Base-by-base conservation (phyloP, 2,888 invertebrate species). In the Cheilosia pagana region DNA sequence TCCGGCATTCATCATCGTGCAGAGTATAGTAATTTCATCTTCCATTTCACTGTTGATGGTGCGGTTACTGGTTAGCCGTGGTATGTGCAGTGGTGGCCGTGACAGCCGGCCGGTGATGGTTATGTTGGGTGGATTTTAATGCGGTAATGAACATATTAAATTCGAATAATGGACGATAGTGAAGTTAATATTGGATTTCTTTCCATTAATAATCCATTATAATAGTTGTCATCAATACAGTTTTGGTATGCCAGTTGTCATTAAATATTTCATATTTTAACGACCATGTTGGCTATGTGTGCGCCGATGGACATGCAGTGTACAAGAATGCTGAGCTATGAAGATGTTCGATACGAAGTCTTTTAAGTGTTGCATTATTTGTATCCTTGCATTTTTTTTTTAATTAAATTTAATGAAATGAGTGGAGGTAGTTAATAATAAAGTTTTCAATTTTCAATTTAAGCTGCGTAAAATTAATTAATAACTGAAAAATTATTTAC, bases 111-210 rank as follows among this genome's bases (percentile, higher is more conserved):
- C 2, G 19, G 53, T 14, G 45, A 14, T 10, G 23, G 53, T 35
- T 19, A 3, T 43, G 3, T 31, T 39, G 50, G 41, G 59, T 50
- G 41, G 50, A 53, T 43, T 68, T 76, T 60, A 68, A 60, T 68
- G 67, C 23, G 43, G 52, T 52, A 67, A 52, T 60, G 68, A 68
- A 45, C 68, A 76, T 68, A 76, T 76, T 52, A 76, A 76, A 68
- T 67, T 67, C 60, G 23, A 43, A 39, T 67, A 68, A 76, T 76
- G 60, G 25, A 52, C 12, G 52, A 35, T 53, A 68, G 31, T 21
- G 52, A 3, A 16, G 31, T 62, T 53, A 43, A 72, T 72, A 72
- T 62, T 62, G 43, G n/a, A 62, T 72, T 43, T 43, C 16, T 28
- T 45, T 28, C 10, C 12, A 55, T 68, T 43, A 68, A 68, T 68